Conservation (phyloP, 2,797 vertebrate species). For the Odontamblyopus rebecca region DNA sequence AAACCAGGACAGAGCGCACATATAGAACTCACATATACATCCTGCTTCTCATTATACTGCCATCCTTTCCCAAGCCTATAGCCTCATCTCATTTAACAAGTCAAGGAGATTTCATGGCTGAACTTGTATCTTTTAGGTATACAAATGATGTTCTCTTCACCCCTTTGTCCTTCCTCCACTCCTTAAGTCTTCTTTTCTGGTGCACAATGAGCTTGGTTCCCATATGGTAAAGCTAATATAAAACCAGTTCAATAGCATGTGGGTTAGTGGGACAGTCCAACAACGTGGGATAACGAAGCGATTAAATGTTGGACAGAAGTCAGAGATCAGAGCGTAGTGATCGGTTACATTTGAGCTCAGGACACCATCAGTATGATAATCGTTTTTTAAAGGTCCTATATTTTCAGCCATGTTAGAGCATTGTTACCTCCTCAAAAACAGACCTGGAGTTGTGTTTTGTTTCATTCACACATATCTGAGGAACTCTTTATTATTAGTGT, state of each 20-base stretch:
- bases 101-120: constrained; percentile 65
- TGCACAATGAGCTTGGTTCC: constrained; percentile 19
- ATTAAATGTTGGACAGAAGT: neutral
- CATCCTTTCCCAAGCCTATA: constrained; percentile 54
- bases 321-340: neutral
- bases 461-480: too few relatives aligned
- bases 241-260: neutral
- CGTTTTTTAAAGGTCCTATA: neutral
- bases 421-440: too few relatives aligned
- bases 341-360: neutral
- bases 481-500: too few relatives aligned
- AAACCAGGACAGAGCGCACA: constrained; percentile 22
- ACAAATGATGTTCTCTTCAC: constrained; percentile 29
- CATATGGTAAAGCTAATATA: constrained; percentile 21
- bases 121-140: constrained; percentile 44
- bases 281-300: neutral
- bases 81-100: constrained; percentile 59
- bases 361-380: neutral
- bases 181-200: constrained; percentile 39
- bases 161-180: constrained; percentile 41
- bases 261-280: constrained; percentile 1
- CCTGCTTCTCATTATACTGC: constrained; percentile 64
- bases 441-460: too few relatives aligned
- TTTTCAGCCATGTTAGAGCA: too few relatives aligned
- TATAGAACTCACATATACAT: constrained; percentile 50